These are phyloP conservation scores for Parnassius orleans DNA, from an alignment of 2,888 invertebrate species.

Conservation along the genomic window DNA sequence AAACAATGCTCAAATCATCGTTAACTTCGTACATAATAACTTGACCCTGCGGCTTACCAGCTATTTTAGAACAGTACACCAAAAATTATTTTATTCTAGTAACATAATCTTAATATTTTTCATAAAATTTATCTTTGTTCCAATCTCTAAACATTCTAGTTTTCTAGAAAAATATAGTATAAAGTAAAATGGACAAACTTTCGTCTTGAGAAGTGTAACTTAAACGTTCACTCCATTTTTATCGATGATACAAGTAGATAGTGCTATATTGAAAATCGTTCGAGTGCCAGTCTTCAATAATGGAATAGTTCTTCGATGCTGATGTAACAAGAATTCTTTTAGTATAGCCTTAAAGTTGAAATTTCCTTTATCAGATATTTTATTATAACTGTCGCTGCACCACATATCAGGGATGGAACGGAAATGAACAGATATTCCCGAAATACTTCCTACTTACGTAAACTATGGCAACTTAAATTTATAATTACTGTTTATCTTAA, in stretches of 20 bases:
- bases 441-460: slow-evolving; percentile 7
- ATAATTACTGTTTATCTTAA: too few species aligned
- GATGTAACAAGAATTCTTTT: slow-evolving; percentile 2
- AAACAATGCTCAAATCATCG: too few species aligned
- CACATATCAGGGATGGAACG: slow-evolving; percentile 7
- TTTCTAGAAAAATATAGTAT: background rate
- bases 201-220: slow-evolving; percentile 10
- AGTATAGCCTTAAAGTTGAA: background rate
- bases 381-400: slow-evolving; percentile 18
- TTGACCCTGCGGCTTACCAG: too few species aligned
- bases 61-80: too few species aligned
- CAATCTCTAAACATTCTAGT: background rate
- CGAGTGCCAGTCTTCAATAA: slow-evolving; percentile 23
- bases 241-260: slow-evolving; percentile 24
- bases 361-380: background rate
- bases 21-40: too few species aligned
- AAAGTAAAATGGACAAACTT: slow-evolving; percentile 17
- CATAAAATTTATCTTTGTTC: background rate
- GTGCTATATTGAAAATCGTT: slow-evolving; percentile 24
- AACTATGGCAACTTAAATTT: slow-evolving; percentile 11
- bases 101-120: too few species aligned
- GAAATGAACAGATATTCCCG: slow-evolving; percentile 14
- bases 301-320: slow-evolving; percentile 1
- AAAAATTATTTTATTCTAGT: too few species aligned
- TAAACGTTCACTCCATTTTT: slow-evolving; percentile 23